Conservation (phyloP, 2,888 invertebrate species). For the Ditylenchus weischeri region DNA sequence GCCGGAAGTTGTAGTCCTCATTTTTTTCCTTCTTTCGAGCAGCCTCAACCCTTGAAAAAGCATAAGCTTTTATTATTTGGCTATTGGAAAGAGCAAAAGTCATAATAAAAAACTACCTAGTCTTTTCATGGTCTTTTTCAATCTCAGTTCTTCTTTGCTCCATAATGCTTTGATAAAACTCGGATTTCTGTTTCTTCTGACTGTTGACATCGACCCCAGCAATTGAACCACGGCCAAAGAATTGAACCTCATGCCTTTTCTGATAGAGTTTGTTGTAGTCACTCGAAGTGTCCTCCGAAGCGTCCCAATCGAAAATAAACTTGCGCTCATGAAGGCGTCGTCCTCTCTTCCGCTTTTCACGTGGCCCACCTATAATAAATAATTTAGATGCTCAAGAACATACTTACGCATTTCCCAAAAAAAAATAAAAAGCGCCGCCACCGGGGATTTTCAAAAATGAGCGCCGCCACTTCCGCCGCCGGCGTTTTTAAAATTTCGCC, state of each 20-base stretch:
- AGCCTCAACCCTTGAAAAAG: constrained; percentile 33
- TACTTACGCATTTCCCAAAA: no score
- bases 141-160: constrained; percentile 91
- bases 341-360: constrained; percentile 65
- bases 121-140: constrained; percentile 91
- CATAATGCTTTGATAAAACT: constrained; percentile 90
- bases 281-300: constrained; percentile 90
- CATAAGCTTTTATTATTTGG: no score
- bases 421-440: no score
- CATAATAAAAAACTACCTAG: constrained; percentile 39
- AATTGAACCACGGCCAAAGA: constrained; percentile 93
- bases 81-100: no score
- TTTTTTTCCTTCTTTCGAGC: constrained; percentile 74
- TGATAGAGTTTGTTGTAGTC: constrained; percentile 97
- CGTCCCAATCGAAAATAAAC: constrained; percentile 99
- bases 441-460: no score
- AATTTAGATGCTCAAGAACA: background rate
- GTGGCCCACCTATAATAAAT: constrained; percentile 42
- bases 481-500: no score
- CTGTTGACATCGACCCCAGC: constrained; percentile 94
- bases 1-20: constrained; percentile 96
- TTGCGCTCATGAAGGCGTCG: constrained; percentile 92
- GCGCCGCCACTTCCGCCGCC: no score
- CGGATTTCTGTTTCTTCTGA: constrained; percentile 74
- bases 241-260: constrained; percentile 89